phyloP scores from a whole-genome alignment of 92 coral and sea anemone genomes.

The Paramuricea clavata region DNA sequence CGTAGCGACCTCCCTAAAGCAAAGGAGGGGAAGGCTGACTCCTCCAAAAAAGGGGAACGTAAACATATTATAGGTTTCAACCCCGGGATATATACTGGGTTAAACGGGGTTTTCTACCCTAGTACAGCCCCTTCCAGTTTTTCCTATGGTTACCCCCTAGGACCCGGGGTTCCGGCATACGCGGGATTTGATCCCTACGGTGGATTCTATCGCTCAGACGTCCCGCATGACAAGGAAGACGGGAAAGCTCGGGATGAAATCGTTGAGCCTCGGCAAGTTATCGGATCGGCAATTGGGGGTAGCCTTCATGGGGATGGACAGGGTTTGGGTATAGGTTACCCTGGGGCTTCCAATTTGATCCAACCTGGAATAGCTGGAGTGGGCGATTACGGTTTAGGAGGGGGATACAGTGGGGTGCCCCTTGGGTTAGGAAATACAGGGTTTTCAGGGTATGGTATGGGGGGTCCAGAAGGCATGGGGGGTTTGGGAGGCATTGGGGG shows the following conservation, averaged over 20 bases:
- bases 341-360: slow-evolving; percentile 32
- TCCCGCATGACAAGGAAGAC: background rate
- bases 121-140: background rate
- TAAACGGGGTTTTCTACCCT: slow-evolving; percentile 34
- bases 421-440: slow-evolving; percentile 38
- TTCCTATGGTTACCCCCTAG: slow-evolving; percentile 29
- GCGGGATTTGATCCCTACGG: background rate
- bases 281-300: slow-evolving; percentile 44
- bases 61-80: slow-evolving; percentile 86
- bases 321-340: slow-evolving; percentile 60
- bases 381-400: slow-evolving; percentile 46
- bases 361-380: slow-evolving; percentile 48
- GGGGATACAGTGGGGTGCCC: slow-evolving; percentile 36
- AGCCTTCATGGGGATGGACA: slow-evolving; percentile 56
- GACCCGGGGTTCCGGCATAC: background rate
- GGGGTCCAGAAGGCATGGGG: slow-evolving; percentile 75
- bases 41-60: slow-evolving; percentile 44
- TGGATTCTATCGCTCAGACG: slow-evolving; percentile 23
- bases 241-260: slow-evolving; percentile 30
- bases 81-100: slow-evolving; percentile 84
- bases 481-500: slow-evolving; percentile 97
- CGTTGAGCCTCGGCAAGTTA: slow-evolving; percentile 33
- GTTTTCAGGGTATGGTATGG: slow-evolving; percentile 33
- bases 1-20: slow-evolving; percentile 11
- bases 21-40: background rate